phyloP scores from a whole-genome alignment of 2,113 vertebrate species.

The Camelus bactrianus region DNA sequence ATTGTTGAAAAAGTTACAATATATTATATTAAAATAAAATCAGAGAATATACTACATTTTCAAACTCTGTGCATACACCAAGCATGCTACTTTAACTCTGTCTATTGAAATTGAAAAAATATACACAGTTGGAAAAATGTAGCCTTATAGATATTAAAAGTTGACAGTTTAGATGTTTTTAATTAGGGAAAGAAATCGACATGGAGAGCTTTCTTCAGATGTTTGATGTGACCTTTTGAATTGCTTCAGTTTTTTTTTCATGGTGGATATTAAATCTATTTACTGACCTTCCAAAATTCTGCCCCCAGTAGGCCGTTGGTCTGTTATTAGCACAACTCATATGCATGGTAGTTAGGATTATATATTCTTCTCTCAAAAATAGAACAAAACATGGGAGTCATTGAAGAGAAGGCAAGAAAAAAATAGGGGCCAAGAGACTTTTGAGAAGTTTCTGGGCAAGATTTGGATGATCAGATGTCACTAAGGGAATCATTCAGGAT shows the following conservation, averaged over 20 bases:
- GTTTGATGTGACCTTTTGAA: background rate
- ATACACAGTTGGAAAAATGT: background rate
- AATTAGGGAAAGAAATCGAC: background rate
- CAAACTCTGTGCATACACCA: background rate
- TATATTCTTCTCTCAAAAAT: background rate
- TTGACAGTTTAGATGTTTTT: background rate
- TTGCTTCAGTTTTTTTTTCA: background rate
- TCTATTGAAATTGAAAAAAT: background rate
- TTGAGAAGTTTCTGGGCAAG: background rate
- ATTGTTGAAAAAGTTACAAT: background rate
- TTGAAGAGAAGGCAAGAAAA: background rate
- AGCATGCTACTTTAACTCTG: background rate
- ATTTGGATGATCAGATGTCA: background rate
- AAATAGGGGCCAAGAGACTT: fast-evolving
- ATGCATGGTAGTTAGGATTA: background rate
- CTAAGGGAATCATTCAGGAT: background rate
- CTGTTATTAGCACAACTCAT: background rate
- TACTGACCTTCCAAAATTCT: background rate
- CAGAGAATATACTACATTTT: background rate
- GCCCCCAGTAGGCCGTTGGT: background rate
- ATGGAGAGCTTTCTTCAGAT: background rate
- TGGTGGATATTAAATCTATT: background rate
- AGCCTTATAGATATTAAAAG: background rate
- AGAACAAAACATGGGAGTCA: background rate
- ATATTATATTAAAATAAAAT: background rate